Evolutionary conservation across 2,113 vertebrate species (phyloP).

Genomic region (Columba janthina): DNA sequence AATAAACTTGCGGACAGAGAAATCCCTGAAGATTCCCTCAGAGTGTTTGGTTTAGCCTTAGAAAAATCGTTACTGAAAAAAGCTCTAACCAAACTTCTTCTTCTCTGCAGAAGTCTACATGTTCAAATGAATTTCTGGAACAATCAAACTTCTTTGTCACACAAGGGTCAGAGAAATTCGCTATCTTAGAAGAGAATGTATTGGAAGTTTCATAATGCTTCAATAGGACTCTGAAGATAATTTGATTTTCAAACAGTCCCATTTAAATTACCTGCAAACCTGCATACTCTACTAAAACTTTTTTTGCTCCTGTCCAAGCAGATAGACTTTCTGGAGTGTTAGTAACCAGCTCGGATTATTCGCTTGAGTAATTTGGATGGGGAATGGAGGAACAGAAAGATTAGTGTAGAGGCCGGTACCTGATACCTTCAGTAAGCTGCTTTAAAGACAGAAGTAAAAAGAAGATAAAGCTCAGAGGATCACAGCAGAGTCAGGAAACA

Average conservation of each 20-base stretch:
- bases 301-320: background rate
- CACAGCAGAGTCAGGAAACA: background rate
- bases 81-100: background rate
- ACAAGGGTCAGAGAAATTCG: background rate
- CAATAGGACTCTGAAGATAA: background rate
- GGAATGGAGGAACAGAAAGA: background rate
- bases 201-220: background rate
- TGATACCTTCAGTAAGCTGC: constrained; percentile 1
- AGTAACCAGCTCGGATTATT: background rate
- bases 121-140: background rate
- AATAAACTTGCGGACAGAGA: background rate
- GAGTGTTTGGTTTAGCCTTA: background rate
- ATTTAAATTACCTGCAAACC: background rate
- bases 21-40: constrained; percentile 11
- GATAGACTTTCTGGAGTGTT: background rate
- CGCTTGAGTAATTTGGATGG: background rate
- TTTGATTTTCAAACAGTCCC: background rate
- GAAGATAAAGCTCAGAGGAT: background rate
- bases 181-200: background rate
- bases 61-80: background rate
- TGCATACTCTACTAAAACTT: background rate
- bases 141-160: background rate
- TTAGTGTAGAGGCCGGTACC: background rate
- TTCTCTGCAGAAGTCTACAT: background rate
- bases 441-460: background rate